Evolutionary conservation across 2,888 invertebrate species (phyloP).

Genomic region (Sericinus montela): DNA sequence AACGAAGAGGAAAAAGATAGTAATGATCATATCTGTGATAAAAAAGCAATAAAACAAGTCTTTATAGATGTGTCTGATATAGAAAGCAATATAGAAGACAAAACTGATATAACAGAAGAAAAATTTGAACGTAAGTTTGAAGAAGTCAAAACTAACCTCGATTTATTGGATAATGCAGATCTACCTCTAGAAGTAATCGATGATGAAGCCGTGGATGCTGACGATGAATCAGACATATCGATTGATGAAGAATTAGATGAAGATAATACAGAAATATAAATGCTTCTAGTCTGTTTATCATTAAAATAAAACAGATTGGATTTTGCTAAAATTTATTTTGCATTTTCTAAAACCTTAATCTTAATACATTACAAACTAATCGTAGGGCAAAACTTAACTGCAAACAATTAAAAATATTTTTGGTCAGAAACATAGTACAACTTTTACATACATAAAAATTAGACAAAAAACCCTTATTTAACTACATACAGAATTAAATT

Average conservation of each 20-base stretch:
- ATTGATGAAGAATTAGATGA: constrained; percentile 3
- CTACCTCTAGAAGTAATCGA: not conserved
- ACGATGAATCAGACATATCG: constrained; percentile 6
- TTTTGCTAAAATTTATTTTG: constrained; percentile 8
- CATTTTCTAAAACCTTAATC: not conserved
- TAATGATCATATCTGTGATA: constrained; percentile 22
- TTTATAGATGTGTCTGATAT: constrained; percentile 25
- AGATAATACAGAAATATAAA: constrained; percentile 1
- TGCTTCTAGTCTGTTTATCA: constrained; percentile 1
- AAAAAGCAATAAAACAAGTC: constrained; percentile 25
- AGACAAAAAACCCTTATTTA: not conserved
- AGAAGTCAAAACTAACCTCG: too few species aligned
- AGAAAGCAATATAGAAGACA: not conserved
- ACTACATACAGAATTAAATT: not conserved
- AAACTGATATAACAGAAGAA: not conserved
- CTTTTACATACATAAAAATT: constrained; percentile 7
- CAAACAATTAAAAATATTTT: constrained; percentile 11
- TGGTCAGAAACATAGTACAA: constrained; percentile 19
- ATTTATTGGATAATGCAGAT: too few species aligned
- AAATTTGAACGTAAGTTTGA: too few species aligned
- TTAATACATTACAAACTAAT: constrained; percentile 7
- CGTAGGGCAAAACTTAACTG: constrained; percentile 17
- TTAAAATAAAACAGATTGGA: not conserved
- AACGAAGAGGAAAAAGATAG: constrained; percentile 11
- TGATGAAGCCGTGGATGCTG: constrained; percentile 3